Evolutionary conservation across 2,888 invertebrate genomes (phyloP).

Genomic region (Frankliniella fusca): DNA sequence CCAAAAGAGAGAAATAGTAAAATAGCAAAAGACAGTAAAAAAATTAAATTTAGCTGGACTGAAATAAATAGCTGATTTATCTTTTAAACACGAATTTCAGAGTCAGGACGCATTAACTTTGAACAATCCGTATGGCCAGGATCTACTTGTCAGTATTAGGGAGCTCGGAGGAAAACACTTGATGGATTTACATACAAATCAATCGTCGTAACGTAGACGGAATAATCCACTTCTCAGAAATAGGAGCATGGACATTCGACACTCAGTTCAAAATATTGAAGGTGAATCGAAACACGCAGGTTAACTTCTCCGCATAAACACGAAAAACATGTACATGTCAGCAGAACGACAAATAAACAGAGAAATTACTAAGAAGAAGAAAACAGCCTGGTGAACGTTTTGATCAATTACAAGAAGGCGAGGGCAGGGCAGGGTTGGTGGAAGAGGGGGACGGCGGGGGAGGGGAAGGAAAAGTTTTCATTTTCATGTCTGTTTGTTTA

Average conservation of each 20-base stretch:
- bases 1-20: background rate
- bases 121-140: background rate
- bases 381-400: background rate
- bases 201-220: background rate
- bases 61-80: background rate
- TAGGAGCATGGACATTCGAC: background rate
- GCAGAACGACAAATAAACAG: constrained; percentile 3
- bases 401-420: background rate
- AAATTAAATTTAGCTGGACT: background rate
- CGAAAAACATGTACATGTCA: background rate
- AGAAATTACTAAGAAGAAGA: background rate
- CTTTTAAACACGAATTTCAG: background rate
- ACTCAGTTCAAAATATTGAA: background rate
- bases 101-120: background rate
- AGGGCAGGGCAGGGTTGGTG: too few relatives aligned
- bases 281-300: background rate
- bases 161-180: background rate
- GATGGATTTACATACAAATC: background rate
- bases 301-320: background rate
- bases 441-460: too few relatives aligned
- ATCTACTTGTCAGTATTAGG: background rate
- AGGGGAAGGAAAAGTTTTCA: too few relatives aligned
- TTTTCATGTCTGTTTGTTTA: too few relatives aligned
- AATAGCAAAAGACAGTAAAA: background rate
- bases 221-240: background rate